Conservation (phyloP, 2,113 vertebrate species). For the Turnix velox region DNA sequence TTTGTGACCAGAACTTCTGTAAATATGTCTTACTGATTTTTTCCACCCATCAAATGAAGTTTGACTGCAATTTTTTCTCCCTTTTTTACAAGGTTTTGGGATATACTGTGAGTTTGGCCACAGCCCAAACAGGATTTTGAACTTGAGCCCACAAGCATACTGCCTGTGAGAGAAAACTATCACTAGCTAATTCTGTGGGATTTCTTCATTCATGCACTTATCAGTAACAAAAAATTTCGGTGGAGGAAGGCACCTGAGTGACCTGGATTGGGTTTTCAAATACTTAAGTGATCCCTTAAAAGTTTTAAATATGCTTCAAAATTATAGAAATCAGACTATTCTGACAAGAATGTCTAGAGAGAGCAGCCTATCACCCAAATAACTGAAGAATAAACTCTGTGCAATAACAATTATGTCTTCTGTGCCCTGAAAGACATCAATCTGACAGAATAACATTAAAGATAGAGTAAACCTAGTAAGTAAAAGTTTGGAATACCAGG, state of each 20-base stretch:
- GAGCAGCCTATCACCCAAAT: not conserved
- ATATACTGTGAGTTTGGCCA: not conserved
- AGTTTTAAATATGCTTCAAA: not conserved
- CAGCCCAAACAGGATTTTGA: not conserved
- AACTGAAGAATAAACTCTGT: not conserved
- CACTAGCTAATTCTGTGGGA: not conserved
- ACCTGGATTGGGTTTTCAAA: not conserved
- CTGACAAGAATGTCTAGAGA: not conserved
- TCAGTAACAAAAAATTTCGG: not conserved
- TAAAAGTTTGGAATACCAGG: not conserved
- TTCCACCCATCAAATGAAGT: not conserved
- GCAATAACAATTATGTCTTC: not conserved
- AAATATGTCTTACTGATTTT: not conserved
- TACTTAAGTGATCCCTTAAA: not conserved
- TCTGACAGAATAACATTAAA: not conserved
- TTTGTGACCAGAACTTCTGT: not conserved
- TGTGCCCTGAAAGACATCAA: fast-evolving
- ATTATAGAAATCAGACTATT: not conserved
- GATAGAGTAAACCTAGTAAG: not conserved
- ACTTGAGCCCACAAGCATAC: not conserved
- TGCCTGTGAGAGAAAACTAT: not conserved
- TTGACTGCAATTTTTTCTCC: not conserved
- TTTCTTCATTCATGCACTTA: not conserved
- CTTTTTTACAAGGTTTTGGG: not conserved
- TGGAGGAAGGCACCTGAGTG: not conserved